Base-by-base conservation (phyloP, 2,797 vertebrate species). In the Craterocephalus amniculus region DNA sequence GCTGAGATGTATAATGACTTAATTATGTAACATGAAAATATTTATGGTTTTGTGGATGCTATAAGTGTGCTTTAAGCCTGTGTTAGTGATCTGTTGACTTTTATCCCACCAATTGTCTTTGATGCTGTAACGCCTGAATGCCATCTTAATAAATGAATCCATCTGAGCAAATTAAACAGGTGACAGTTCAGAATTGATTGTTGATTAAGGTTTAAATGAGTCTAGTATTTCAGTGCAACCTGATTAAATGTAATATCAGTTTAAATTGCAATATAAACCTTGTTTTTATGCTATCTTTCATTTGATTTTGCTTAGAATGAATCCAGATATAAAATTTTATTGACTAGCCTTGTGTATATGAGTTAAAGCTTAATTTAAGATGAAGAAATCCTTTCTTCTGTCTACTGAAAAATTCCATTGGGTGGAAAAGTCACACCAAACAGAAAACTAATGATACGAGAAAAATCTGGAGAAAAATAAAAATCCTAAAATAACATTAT, bases 171-270 rank as follows among this genome's bases (percentile, higher is more conserved):
- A 84, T 86, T 79, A 83, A 80, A 88, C 61, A 72, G 82, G 67
- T 82, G 80, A 79, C 78, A 74, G 76, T 83, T 80, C 59, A 51
- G 58, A 89, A 86, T 70, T 85, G 72, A 87, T 89, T 66, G 73
- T 76, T 86, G 72, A 87, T 89, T 75, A 74, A 57, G 26, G 29
- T 77, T 81, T 76, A 83, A 90, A 87, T 80, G 58, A 80, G 71
- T 80, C 34, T 81, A 10, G 43, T 79, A 70, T 87, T 77, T 73
- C 54, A 66, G 27, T 65, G 66, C 77, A 75, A 76, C 58, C 43
- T 52, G 20, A 87, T 89, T 89, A 77, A 87, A 72, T 68, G 40
- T 68, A 81, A 86, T 86, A 31, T 76, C 24, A n/a, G 62, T 84
- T 82, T 80, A 64, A 87, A 86, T 79, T 84, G 62, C 54, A 60